Evolutionary conservation across 2,113 vertebrate genomes (phyloP), one percentile per base, ranked within the genome.

Genomic region (Gambusia affinis): DNA sequence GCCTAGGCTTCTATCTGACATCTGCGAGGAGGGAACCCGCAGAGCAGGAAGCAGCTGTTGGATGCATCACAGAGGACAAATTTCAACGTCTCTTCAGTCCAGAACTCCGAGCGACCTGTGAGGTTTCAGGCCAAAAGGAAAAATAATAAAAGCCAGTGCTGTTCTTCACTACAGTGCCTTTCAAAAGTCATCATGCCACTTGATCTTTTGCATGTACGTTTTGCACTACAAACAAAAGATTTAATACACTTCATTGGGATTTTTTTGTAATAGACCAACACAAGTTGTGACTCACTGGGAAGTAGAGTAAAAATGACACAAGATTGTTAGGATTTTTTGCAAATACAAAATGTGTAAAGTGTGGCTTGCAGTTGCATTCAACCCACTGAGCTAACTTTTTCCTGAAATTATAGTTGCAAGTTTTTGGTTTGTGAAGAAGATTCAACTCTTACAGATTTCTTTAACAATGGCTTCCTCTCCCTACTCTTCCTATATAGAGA

Each of bases 1-100:
- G 96, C 95, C 62, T 98, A 95, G 90, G 82, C 77, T 78, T 64
- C 81, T 70, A 67, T 29, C 10, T 37, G 1, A 62, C 47, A 29
- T 73, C 54, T 51, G 67, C 1, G 3, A 57, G 72, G 69, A 82
- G 60, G 80, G 74, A 74, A 60, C 27, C 33, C 6, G 60, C 61
- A 33, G 42, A 74, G 68, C 27, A 47, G 39, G 65, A 27, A 71
- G 76, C 35, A 42, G 51, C 57, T 72, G 2, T 33, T 61, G 47
- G 24, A 69, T 12, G 29, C 66, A 24, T 73, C 67, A 0, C 66
- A 51, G 54, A 79, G 83, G 67, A 82, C 66, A 42, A 64, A 29
- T 62, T 62, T 78, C 30, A 60, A 75, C 75, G 62, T 67, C 75
- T 60, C 5, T 4, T 73, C 14, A 22, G 42, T 76, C 54, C 64